Evolutionary conservation across 2,797 vertebrate species (phyloP).

Genomic region (Crenichthys baileyi): DNA sequence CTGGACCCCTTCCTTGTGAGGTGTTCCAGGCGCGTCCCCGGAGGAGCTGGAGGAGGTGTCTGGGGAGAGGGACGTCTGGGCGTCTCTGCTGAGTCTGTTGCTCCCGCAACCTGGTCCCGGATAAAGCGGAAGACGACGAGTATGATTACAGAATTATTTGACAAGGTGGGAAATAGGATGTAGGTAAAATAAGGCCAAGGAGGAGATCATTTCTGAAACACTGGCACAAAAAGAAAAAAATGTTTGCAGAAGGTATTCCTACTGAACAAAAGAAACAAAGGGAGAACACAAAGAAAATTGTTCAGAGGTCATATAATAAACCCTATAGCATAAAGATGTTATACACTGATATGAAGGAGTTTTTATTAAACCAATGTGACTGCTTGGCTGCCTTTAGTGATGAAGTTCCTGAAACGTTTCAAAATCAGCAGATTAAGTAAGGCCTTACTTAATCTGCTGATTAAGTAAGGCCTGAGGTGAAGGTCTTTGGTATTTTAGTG

Average conservation of each 20-base stretch:
- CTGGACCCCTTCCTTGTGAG: too few species aligned
- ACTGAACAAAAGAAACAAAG: neutral
- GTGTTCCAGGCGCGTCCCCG: too few species aligned
- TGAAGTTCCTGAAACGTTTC: neutral
- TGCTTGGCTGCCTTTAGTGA: neutral
- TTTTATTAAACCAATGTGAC: neutral
- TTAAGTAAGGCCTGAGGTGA: neutral
- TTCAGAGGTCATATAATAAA: neutral
- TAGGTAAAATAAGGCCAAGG: neutral
- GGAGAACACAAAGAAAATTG: neutral
- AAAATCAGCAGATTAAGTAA: neutral
- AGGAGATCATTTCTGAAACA: neutral
- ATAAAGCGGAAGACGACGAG: too few species aligned
- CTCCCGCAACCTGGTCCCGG: too few species aligned
- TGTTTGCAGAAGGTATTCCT: neutral
- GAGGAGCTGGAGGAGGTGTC: too few species aligned
- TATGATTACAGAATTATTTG: neutral
- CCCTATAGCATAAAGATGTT: too few species aligned
- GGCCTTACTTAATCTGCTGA: neutral
- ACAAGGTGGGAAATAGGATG: neutral
- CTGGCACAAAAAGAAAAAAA: neutral
- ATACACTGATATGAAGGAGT: too few species aligned
- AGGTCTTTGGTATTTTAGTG: neutral
- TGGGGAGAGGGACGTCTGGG: too few species aligned
- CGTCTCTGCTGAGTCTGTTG: too few species aligned